A percentile compares a stretch with the other conserved stretches of the same genome.
Conservation (phyloP, 2,113 vertebrate species). For the Electrona antarctica region DNA sequence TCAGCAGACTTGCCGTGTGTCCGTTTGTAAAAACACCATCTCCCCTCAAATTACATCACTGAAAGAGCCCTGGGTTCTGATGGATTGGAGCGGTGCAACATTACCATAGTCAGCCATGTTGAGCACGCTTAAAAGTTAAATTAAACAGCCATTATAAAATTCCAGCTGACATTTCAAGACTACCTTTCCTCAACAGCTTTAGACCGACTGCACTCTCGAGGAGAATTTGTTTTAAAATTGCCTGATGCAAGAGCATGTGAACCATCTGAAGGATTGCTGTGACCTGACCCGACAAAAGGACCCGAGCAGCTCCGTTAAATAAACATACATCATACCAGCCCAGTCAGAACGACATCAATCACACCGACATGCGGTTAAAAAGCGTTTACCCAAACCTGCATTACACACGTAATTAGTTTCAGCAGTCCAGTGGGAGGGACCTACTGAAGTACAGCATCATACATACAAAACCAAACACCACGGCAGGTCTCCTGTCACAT, state of each 20-base stretch:
- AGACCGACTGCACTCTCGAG: conserved; percentile 34
- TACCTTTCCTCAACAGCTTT: conserved; percentile 27
- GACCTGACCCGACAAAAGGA: conserved; percentile 63
- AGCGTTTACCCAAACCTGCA: conserved; percentile 73
- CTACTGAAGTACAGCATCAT: conserved; percentile 59
- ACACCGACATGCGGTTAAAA: conserved; percentile 76
- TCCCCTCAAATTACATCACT: conserved; percentile 22
- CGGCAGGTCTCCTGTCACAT: conserved; percentile 44
- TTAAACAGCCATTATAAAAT: conserved; percentile 50
- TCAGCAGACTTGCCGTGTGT: neutral
- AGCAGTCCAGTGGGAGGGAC: conserved; percentile 64
- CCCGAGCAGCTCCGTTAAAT: conserved; percentile 68
- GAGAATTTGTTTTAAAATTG: conserved; percentile 43
- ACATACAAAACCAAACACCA: conserved; percentile 43
- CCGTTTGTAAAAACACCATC: conserved; percentile 17
- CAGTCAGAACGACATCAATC: conserved; percentile 72
- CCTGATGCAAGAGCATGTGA: conserved; percentile 38
- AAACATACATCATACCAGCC: conserved; percentile 72
- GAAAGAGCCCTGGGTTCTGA: conserved; percentile 41
- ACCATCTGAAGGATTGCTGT: conserved; percentile 52
- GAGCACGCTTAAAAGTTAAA: conserved; percentile 47
- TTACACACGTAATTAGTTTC: conserved; percentile 78
- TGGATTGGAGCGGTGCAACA: conserved; percentile 33
- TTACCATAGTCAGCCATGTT: conserved; percentile 49
- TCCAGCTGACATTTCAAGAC: conserved; percentile 51